Base-by-base conservation (phyloP, 2,888 invertebrate species). In the Archips crataeganus region DNA sequence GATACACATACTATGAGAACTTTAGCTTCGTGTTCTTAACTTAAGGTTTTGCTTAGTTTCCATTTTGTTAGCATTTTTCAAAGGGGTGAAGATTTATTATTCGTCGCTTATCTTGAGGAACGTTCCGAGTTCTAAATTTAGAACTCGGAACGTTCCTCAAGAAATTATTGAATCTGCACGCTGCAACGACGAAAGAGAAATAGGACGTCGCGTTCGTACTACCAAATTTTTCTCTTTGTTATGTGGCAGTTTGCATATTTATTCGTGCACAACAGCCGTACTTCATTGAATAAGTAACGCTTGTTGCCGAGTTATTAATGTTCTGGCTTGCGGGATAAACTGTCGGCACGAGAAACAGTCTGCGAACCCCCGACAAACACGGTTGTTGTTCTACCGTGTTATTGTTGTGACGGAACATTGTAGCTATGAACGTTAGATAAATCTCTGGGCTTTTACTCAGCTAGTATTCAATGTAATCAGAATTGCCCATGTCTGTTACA, bases 241-340 rank as follows among this genome's bases (percentile, higher is more conserved):
- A 34, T 34, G 32, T 13, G 34, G 64, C 10, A n/a, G 64, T 65
- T 65, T 10, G 51, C 15, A 49, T 13, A 49, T 39, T 49, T 32
- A 49, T 39, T 49, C 23, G 23, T 68, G 45, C 60, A 47, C 36
- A 67, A 23, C 49, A 61, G 47, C 2, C 61, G 57, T 69, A 61
- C 61, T 69, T 69, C 69, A 69, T 47, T 60, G 57, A 60, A 59
- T 60, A 49, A 68, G 68, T 60, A 60, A 68, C 49, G 66, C 42
- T 57, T 34, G 49, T 47, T 61, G 49, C 60, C 61, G 23, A 6
- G 39, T 69, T 69, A 69, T 69, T 61, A 69, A 69, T 61, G 69
- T 11, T 9, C 54, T 15, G 11, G 49, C 23, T 15, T 49, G 32
- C 6, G 49, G 36, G 57, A 66, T 54, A 66, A 66, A 66, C 57